Evolutionary conservation across 92 coral and sea anemone genomes (phyloP).

Genomic region (Phenganax stokvisi): DNA sequence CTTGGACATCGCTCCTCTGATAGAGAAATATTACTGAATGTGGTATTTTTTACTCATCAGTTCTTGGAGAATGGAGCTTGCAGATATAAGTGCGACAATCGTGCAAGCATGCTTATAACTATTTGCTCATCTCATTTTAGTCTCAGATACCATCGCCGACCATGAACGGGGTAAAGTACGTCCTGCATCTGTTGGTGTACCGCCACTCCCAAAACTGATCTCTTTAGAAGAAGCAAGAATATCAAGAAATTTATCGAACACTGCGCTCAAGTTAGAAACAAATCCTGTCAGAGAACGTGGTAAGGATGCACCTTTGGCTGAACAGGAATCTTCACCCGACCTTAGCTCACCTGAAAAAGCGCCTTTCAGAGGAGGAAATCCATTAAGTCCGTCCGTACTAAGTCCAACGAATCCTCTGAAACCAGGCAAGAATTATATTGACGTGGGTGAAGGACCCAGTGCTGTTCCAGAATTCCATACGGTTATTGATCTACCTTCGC

Average conservation of each 20-base stretch:
- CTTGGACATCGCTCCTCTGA: too few relatives aligned
- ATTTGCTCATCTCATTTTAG: background rate
- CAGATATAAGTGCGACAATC: too few relatives aligned
- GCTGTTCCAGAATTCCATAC: conserved; percentile 35
- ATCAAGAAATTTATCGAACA: conserved; percentile 20
- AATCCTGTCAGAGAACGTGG: background rate
- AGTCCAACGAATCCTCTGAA: conserved; percentile 4
- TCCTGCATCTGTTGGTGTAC: conserved; percentile 83
- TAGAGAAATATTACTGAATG: background rate
- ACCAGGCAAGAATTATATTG: conserved; percentile 37
- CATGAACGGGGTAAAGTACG: conserved; percentile 55
- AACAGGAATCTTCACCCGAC: conserved; percentile 48
- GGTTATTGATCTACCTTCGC: conserved; percentile 26
- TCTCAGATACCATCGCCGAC: conserved; percentile 44
- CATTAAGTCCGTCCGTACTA: conserved; percentile 41
- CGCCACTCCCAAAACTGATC: conserved; percentile 88
- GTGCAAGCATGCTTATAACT: background rate
- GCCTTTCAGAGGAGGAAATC: conserved; percentile 31
- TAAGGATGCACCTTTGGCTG: conserved; percentile 43
- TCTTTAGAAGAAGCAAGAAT: conserved; percentile 94
- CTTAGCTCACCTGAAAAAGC: conserved; percentile 46
- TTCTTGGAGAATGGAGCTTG: too few relatives aligned
- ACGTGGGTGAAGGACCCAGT: conserved; percentile 36
- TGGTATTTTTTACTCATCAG: background rate
- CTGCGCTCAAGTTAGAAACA: background rate